Base-by-base conservation (phyloP, 1,140 invertebrate genomes). In the Bacillus rossius region DNA sequence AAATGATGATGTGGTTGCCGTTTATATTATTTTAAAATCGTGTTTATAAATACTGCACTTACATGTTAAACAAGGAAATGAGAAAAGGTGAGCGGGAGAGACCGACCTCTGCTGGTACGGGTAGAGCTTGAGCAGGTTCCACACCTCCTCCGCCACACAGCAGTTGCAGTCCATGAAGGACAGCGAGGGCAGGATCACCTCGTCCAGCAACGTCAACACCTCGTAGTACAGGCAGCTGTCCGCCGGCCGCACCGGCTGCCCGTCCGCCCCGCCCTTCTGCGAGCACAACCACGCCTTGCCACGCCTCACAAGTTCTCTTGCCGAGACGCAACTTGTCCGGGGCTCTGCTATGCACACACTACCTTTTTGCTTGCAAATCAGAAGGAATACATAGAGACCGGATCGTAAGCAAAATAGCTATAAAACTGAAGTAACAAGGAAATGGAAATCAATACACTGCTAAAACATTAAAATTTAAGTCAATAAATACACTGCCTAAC, bases 91-190 rank as follows among this genome's bases (percentile, higher is more conserved):
- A n/a, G n/a, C n/a, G n/a, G n/a, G n/a, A n/a, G n/a, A n/a, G n/a
- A 55, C 52, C 67, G 75, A 89, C 83, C 90, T 84, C 72, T 86
- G 85, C 67, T 96, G 87, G 76, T 99, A 99, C 1, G 95, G 90
- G 75, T 93, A 96, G 37, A 90, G 77, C 69, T 93, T 94, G 0
- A 99, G 71, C 48, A 98, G 82, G 41, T 84, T 85, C 91, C 97
- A 99, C 37, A 99, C 80, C 74, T 98, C 94, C 74, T 99, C 95
- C 20, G 95, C 91, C 67, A 98, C 85, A 64, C 92, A 94, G 70
- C 94, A 97, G 73, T 98, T 99, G 61, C 89, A 89, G 61, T 96
- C 92, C 77, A 96, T 83, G 60, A 97, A 85, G 0, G 92, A 92
- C 0, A 99, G 75, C 0, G 93, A 85, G 0, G 96, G 96, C 48